A percentile compares a stretch with the other conserved stretches of the same genome.
Evolutionary conservation across 2,113 vertebrate species (phyloP).

Genomic region (Corythornis madagascariensis): DNA sequence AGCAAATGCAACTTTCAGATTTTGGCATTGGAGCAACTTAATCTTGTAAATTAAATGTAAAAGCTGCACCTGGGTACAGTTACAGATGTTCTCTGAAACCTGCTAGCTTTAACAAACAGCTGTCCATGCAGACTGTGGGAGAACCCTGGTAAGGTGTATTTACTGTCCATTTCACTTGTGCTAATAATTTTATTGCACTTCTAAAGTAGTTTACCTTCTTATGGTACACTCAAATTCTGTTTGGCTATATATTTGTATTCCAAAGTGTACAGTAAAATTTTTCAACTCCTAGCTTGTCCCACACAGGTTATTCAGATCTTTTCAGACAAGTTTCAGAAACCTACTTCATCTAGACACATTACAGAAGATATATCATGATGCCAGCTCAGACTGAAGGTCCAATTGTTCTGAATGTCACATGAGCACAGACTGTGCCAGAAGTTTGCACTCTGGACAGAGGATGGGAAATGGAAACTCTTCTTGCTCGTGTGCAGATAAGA

Average conservation of each 20-base stretch:
- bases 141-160: background rate
- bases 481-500: background rate
- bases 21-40: background rate
- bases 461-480: slow-evolving; percentile 12
- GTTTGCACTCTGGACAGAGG: background rate
- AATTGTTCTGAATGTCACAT: slow-evolving; percentile 17
- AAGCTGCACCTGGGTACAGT: background rate
- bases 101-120: background rate
- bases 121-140: background rate
- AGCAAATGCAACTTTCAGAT: background rate
- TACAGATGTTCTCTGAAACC: background rate
- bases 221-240: background rate
- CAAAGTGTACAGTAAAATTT: background rate
- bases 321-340: background rate
- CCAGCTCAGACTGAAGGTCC: background rate
- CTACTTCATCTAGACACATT: background rate
- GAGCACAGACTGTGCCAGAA: slow-evolving; percentile 4
- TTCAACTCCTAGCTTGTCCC: background rate
- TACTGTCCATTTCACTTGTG: background rate
- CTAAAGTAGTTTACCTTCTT: background rate
- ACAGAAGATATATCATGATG: background rate
- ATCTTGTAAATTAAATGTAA: background rate
- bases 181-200: background rate
- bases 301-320: background rate
- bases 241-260: background rate